Conservation (phyloP, 2,888 invertebrate species). For the Volucella inflata region DNA sequence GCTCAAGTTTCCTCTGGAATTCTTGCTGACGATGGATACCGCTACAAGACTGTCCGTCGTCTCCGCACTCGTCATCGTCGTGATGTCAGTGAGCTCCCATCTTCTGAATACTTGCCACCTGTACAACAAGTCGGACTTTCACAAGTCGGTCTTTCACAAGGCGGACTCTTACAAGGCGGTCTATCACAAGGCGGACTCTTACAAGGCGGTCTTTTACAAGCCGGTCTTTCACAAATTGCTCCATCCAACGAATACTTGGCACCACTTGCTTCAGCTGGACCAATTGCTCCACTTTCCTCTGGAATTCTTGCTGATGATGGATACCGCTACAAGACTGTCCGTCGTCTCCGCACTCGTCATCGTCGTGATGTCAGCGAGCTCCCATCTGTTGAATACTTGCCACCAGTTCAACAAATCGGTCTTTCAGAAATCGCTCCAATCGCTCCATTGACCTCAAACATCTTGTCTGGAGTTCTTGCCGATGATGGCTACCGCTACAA, state of each 20-base stretch:
- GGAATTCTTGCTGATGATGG: constrained; percentile 70
- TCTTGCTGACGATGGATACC: constrained; percentile 71
- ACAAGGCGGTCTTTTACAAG: constrained; percentile 41
- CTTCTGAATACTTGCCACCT: constrained; percentile 60
- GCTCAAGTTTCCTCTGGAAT: constrained; percentile 41
- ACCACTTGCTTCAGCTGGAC: constrained; percentile 36
- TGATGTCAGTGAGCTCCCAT: constrained; percentile 77
- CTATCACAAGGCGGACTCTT: too few relatives aligned
- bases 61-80: constrained; percentile 72
- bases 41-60: constrained; percentile 66
- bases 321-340: constrained; percentile 72
- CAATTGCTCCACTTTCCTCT: constrained; percentile 7
- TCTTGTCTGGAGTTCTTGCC: constrained; percentile 49
- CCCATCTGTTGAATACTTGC: constrained; percentile 78
- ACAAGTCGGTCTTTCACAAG: constrained; percentile 15
- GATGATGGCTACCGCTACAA: constrained; percentile 73
- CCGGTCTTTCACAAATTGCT: constrained; percentile 31
- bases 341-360: constrained; percentile 70
- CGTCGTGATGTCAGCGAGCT: constrained; percentile 81
- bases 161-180: not conserved
- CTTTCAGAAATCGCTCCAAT: constrained; percentile 1
- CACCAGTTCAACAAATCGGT: constrained; percentile 30
- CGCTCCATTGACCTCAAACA: constrained; percentile 39
- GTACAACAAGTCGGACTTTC: constrained; percentile 16
- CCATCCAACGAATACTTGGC: constrained; percentile 62